A percentile compares a stretch with the other conserved stretches of the same genome.
These are phyloP conservation scores for Hermatobates lingyangjiaoensis DNA, from an alignment of 1,140 invertebrate genomes.

Conservation along the genomic window DNA sequence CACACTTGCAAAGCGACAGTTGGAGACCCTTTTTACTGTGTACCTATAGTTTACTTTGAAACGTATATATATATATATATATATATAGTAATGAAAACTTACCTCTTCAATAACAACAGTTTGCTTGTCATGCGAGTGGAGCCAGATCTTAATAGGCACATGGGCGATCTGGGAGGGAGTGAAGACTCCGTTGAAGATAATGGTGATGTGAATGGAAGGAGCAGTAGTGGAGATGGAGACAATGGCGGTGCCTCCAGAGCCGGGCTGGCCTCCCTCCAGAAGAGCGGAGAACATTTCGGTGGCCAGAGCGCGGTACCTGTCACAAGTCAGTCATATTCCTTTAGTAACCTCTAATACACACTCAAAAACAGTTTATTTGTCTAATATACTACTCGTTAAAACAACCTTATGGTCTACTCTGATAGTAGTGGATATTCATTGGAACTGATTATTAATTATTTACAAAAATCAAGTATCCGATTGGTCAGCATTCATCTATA, in stretches of 20 bases:
- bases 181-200: slow-evolving; percentile 68
- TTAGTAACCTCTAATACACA: background rate
- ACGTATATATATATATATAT: no score
- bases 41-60: no score
- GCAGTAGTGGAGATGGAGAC: slow-evolving; percentile 56
- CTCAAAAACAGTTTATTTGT: background rate
- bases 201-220: slow-evolving; percentile 57
- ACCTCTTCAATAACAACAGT: slow-evolving; percentile 52
- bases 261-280: slow-evolving; percentile 29
- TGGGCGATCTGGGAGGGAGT: slow-evolving; percentile 38
- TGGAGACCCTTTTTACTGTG: no score
- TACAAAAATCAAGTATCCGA: no score
- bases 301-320: slow-evolving; percentile 33
- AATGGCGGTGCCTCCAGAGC: slow-evolving; percentile 64
- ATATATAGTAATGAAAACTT: slow-evolving; percentile 3
- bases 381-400: no score
- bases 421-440: no score
- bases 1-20: no score
- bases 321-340: no score
- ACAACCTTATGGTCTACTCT: no score
- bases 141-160: slow-evolving; percentile 43
- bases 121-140: slow-evolving; percentile 46
- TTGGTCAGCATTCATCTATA: no score
- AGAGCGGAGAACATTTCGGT: slow-evolving; percentile 68
- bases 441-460: no score